Evolutionary conservation across 2,797 vertebrate genomes (phyloP).

Genomic region (Acrossocheilus fasciatus): DNA sequence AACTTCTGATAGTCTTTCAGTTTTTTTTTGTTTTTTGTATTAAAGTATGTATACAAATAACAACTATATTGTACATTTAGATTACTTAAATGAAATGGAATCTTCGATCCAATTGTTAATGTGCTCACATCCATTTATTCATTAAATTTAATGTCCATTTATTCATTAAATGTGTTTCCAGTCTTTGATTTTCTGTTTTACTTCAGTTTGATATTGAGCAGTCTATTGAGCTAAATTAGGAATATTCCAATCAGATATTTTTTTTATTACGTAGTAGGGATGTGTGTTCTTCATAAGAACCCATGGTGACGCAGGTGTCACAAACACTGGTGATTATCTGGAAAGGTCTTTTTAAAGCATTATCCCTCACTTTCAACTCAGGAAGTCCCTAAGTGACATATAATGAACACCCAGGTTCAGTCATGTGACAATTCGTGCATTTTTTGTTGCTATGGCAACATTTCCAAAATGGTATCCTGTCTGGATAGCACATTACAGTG

Average conservation of each 20-base stretch:
- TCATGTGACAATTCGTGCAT: no score
- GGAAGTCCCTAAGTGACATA: no score
- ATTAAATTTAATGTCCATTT: neutral
- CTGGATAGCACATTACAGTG: no score
- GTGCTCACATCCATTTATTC: neutral
- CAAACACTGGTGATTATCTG: no score
- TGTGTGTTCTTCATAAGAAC: neutral
- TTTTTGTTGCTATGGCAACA: no score
- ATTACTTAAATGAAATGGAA: neutral
- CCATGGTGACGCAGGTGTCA: no score
- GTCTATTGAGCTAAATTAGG: slow-evolving; percentile 39
- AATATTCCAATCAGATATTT: neutral
- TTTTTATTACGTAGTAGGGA: slow-evolving; percentile 5
- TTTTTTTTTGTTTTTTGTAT: neutral
- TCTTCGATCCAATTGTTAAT: neutral
- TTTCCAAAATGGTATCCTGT: no score
- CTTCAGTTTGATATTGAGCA: neutral
- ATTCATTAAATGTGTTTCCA: neutral
- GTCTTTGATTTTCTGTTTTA: slow-evolving; percentile 20
- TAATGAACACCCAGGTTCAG: no score
- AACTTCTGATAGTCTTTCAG: neutral
- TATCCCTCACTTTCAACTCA: no score
- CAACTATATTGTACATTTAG: neutral
- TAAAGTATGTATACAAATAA: neutral
- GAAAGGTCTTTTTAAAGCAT: no score